Conservation (phyloP, 2,888 invertebrate species). For the Phaonia tiefii region DNA sequence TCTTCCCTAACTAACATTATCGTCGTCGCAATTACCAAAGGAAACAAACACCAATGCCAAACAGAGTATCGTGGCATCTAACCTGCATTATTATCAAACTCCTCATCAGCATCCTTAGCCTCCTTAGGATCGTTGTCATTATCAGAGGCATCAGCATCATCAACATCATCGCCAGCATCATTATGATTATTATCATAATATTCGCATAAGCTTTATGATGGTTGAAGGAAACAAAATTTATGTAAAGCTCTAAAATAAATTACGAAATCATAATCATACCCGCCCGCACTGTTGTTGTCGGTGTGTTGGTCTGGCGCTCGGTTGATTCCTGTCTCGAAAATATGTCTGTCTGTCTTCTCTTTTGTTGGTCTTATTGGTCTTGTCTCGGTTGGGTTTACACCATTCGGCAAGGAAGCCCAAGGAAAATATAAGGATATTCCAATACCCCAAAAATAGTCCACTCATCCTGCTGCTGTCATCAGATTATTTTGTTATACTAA, state of each 20-base stretch:
- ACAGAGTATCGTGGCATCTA: background rate
- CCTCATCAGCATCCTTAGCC: slow-evolving; percentile 35
- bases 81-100: slow-evolving; percentile 20
- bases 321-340: background rate
- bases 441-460: slow-evolving; percentile 49
- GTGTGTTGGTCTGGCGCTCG: background rate
- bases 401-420: background rate
- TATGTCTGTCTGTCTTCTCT: background rate
- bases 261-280: slow-evolving; percentile 76
- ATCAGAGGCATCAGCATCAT: slow-evolving; percentile 20
- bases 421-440: slow-evolving; percentile 14
- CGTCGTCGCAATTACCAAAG: slow-evolving; percentile 36
- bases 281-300: slow-evolving; percentile 27
- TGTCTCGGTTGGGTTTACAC: background rate
- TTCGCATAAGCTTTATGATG: slow-evolving; percentile 67
- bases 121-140: slow-evolving; percentile 22
- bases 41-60: slow-evolving; percentile 15
- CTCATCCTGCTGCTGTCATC: slow-evolving; percentile 59
- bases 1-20: slow-evolving; percentile 20
- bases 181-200: slow-evolving; percentile 49
- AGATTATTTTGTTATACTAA: slow-evolving; percentile 47
- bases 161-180: slow-evolving; percentile 24
- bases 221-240: slow-evolving; percentile 71
- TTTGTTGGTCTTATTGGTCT: slow-evolving; percentile 24
- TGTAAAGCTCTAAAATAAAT: slow-evolving; percentile 76